These are phyloP conservation scores for Eledona agricola DNA, from an alignment of 2,888 invertebrate genomes.

Conservation along the genomic window DNA sequence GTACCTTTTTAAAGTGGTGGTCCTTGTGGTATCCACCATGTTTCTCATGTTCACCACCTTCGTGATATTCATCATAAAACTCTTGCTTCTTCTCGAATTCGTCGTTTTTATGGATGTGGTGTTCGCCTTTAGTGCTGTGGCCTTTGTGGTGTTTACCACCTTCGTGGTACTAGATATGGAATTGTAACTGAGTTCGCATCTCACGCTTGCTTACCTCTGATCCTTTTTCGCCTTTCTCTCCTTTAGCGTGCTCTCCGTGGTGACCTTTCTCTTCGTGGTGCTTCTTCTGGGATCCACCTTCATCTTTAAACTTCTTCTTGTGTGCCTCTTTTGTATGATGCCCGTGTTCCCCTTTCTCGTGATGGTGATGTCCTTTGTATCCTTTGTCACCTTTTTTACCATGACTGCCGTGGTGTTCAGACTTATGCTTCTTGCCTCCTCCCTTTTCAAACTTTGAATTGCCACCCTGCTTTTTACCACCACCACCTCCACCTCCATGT, in stretches of 20 bases:
- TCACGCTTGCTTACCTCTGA: constrained; percentile 49
- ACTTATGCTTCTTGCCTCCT: constrained; percentile 51
- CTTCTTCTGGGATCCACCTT: constrained; percentile 64
- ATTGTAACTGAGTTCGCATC: neutral
- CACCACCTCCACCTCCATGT: constrained; percentile 32
- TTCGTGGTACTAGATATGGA: constrained; percentile 52
- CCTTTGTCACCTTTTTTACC: constrained; percentile 58
- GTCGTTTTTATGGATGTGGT: constrained; percentile 78
- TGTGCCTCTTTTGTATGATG: constrained; percentile 63
- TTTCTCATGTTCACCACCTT: constrained; percentile 72
- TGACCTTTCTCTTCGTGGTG: constrained; percentile 64
- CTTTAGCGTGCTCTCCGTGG: constrained; percentile 65
- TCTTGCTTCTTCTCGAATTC: constrained; percentile 79
- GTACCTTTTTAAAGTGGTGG: constrained; percentile 63
- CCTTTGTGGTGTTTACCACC: constrained; percentile 76
- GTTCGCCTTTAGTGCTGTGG: constrained; percentile 78
- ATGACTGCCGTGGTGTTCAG: constrained; percentile 50
- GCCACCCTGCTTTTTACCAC: constrained; percentile 15
- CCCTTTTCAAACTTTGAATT: constrained; percentile 47
- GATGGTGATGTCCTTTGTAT: constrained; percentile 57
- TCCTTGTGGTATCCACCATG: constrained; percentile 70
- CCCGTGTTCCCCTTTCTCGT: constrained; percentile 56
- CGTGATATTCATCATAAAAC: constrained; percentile 79
- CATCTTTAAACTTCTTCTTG: constrained; percentile 63
- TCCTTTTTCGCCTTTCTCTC: constrained; percentile 65